A percentile compares a stretch with the other conserved stretches of the same genome.
Evolutionary conservation across 1,140 invertebrate species (phyloP).

Genomic region (Heliconius eleuchia): DNA sequence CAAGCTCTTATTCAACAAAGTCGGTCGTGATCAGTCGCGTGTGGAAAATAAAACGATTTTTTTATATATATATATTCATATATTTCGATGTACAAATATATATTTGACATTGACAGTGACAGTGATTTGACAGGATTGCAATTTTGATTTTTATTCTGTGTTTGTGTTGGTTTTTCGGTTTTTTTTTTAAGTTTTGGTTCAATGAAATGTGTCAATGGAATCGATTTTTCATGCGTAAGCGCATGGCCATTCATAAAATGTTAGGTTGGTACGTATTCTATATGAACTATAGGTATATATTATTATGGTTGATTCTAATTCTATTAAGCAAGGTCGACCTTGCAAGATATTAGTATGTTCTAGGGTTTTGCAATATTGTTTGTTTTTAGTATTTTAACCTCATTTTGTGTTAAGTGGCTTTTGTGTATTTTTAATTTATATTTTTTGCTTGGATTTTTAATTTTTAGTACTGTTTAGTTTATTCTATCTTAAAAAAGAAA

Average conservation of each 20-base stretch:
- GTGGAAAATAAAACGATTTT: slow-evolving; percentile 43
- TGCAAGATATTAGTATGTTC: slow-evolving; percentile 29
- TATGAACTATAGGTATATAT: not conserved
- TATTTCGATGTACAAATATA: not conserved
- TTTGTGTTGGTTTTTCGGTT: slow-evolving; percentile 33
- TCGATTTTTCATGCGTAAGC: slow-evolving; percentile 49
- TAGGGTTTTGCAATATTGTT: slow-evolving; percentile 9
- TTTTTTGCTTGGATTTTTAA: no score
- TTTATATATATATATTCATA: not conserved
- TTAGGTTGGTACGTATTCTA: slow-evolving; percentile 62
- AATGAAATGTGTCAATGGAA: slow-evolving; percentile 70
- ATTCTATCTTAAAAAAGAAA: no score
- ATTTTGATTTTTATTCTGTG: slow-evolving; percentile 21
- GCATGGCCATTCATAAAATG: slow-evolving; percentile 54
- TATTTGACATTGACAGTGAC: slow-evolving; percentile 8
- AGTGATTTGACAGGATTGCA: not conserved
- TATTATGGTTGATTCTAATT: slow-evolving; percentile 21
- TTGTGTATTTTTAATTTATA: not conserved
- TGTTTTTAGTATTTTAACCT: not conserved
- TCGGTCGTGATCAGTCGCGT: slow-evolving; percentile 57
- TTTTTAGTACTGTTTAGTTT: no score
- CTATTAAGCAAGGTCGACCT: slow-evolving; percentile 34
- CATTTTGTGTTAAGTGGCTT: not conserved
- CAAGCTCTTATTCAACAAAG: slow-evolving; percentile 59
- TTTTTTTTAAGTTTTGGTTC: slow-evolving; percentile 28